Evolutionary conservation across 2,888 invertebrate species (phyloP), one percentile per base, ranked within the genome.

Genomic region (Stenoptilia bipunctidactyla): DNA sequence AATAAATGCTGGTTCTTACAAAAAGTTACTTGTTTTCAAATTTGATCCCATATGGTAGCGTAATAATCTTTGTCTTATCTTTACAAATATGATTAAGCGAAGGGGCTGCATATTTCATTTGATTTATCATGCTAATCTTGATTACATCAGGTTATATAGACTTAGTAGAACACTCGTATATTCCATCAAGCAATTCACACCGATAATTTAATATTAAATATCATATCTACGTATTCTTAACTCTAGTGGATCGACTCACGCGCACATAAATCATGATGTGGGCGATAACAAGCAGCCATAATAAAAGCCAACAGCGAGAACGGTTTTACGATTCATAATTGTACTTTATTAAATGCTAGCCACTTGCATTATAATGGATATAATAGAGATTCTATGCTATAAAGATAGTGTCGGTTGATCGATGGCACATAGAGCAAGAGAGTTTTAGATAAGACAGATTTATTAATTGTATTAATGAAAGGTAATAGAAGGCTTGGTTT

Each of bases 251-350:
- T 58, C 40, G 27, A 48, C 46, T 48, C 53, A 45, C 53, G 20
- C 63, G 61, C 66, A 63, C 67, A 71, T 82, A 82, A 80, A 80
- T 82, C 82, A 82, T 72, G 77, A 79, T 77, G 70, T 55, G 56
- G 58, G 66, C 70, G 80, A 80, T 82, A 80, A 79, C 76, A 69
- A 73, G 75, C 65, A 53, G 62, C 64, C 64, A 62, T 63, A 77
- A 75, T 71, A 76, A 77, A 79, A 77, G 66, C 72, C 69, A 69
- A 62, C 69, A 59, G 67, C 74, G 70, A 63, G 74, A 73, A 79
- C 74, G 70, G 70, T 65, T 80, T 82, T 80, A 82, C 75, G 82
- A 80, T 68, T 76, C 79, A 77, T 82, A 82, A 82, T 82, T 80
- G 77, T 74, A 72, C 68, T 77, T 77, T 79, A 79, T 80, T 79